These are phyloP conservation scores for Heterotis niloticus DNA, from an alignment of 2,113 vertebrate genomes.

Conservation along the genomic window DNA sequence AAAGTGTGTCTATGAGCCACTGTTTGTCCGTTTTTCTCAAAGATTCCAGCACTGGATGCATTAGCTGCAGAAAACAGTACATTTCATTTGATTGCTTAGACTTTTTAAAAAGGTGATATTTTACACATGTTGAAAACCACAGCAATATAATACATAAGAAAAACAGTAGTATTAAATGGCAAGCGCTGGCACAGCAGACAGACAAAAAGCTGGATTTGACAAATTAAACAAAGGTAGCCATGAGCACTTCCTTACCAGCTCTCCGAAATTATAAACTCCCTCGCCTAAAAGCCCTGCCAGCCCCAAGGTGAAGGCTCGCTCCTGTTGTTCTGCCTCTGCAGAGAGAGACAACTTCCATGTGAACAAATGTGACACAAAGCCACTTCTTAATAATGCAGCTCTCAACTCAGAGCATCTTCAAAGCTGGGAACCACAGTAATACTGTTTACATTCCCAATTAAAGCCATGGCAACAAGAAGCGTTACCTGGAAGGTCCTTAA, in stretches of 20 bases:
- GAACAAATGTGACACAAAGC: background rate
- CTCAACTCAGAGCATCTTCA: background rate
- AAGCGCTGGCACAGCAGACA: background rate
- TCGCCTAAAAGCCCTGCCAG: constrained; percentile 91
- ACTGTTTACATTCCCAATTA: background rate
- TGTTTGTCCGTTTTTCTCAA: constrained; percentile 87
- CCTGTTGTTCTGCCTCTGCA: constrained; percentile 89
- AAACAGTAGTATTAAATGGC: background rate
- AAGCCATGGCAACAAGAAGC: background rate
- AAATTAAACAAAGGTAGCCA: background rate
- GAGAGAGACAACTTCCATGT: background rate
- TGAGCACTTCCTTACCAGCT: constrained; percentile 67
- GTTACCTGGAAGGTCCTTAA: constrained; percentile 84
- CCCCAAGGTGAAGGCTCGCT: constrained; percentile 90
- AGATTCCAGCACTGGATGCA: constrained; percentile 93
- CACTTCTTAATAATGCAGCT: background rate
- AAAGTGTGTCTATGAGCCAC: constrained; percentile 95
- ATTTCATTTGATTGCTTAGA: background rate
- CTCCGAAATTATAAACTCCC: constrained; percentile 96
- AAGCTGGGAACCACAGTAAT: background rate
- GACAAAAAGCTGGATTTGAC: background rate
- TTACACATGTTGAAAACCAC: background rate
- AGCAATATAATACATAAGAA: background rate
- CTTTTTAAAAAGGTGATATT: background rate
- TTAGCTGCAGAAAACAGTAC: constrained; percentile 68